These are phyloP conservation scores for Geotrupes spiniger DNA, from an alignment of 2,888 invertebrate species.

Conservation along the genomic window DNA sequence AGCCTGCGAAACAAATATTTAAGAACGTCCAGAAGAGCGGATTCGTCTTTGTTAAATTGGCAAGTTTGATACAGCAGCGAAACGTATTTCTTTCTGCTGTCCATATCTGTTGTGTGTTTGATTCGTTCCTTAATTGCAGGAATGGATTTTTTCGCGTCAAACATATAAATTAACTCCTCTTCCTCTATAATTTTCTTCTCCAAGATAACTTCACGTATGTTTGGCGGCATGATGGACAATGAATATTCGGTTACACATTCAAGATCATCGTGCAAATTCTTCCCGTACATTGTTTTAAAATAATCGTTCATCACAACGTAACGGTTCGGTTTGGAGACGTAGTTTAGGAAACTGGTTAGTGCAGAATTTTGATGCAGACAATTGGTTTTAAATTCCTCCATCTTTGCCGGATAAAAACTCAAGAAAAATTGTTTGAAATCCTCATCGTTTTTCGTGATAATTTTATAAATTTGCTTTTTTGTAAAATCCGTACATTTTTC, in stretches of 20 bases:
- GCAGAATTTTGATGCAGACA: not conserved
- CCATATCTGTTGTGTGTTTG: slow-evolving; percentile 5
- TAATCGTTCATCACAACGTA: slow-evolving; percentile 1
- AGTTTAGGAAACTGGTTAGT: not conserved
- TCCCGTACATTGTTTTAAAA: slow-evolving; percentile 12
- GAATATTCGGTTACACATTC: not conserved
- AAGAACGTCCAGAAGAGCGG: slow-evolving; percentile 5
- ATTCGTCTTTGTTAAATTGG: slow-evolving; percentile 2
- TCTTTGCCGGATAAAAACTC: slow-evolving; percentile 5
- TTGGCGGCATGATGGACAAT: slow-evolving; percentile 6
- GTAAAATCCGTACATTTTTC: not conserved
- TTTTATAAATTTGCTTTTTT: slow-evolving; percentile 8
- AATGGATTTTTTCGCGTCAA: slow-evolving; percentile 7
- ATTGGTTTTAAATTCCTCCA: slow-evolving; percentile 2
- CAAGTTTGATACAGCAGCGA: slow-evolving; percentile 4
- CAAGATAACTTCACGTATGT: slow-evolving; percentile 11
- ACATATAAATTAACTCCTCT: slow-evolving; percentile 7
- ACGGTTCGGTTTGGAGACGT: not conserved
- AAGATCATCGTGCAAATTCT: slow-evolving; percentile 4
- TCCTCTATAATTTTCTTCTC: slow-evolving; percentile 8
- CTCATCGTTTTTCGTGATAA: not conserved
- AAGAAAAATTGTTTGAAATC: slow-evolving; percentile 9
- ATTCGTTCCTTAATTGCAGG: slow-evolving; percentile 11
- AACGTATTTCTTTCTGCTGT: not conserved
- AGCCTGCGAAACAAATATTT: not conserved